Base-by-base conservation (phyloP, 2,888 invertebrate genomes). In the Noctua janthina region DNA sequence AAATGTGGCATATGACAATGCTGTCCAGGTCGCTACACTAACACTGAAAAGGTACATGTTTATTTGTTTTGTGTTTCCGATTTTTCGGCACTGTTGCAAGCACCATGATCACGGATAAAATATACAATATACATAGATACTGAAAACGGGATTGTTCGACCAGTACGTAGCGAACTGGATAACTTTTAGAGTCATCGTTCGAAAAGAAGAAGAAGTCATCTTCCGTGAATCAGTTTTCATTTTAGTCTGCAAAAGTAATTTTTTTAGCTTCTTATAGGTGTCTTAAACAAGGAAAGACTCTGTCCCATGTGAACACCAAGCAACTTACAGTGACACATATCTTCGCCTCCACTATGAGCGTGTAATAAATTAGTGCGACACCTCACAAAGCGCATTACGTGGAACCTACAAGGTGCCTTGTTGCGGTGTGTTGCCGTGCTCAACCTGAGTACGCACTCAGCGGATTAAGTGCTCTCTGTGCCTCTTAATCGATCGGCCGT, bases 371-470 rank as follows among this genome's bases (percentile, higher is more conserved):
- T 72, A 85, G 74, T 74, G 29, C 59, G 67, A 68, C 59, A 74
- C 23, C 59, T 78, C 67, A 72, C 82, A 78, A 76, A 83, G 56
- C 71, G 68, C 70, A 83, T 79, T 86, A 83, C 74, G 51, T 64
- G 59, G 72, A 76, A 83, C 76, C 66, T 59, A 73, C 71, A 54
- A 51, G 64, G 78, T 69, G 71, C 72, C 79, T 56, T 76, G 79
- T 88, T 88, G 89, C 83, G 89, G 89, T 87, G 71, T 85, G 83
- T 82, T 85, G 87, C 75, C 85, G 85, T 79, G 86, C 89, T 89
- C 89, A 83, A 86, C 88, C 88, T 81, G 87, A 89, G 90, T 84
- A 88, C 88, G 90, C 92, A 91, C 92, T 92, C 91, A 90, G 76
- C 84, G 89, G 91, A 92, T 92, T 91, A 92, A 91, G 91, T 86